Base-by-base conservation (phyloP, 1,140 invertebrate species). In the Brachionus calyciflorus region DNA sequence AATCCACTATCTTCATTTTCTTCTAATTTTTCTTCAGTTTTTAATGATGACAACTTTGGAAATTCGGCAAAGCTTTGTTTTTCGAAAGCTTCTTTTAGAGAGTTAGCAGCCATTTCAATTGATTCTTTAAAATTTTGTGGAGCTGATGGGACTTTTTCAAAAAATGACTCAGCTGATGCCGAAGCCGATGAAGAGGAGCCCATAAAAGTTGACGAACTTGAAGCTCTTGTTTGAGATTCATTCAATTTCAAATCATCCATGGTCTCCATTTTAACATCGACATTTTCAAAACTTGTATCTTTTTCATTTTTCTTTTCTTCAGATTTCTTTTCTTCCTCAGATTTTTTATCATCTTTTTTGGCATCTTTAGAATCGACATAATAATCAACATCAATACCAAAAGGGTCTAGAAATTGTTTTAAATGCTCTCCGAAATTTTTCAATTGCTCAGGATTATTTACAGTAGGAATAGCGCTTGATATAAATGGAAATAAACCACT, bases 301-400 rank as follows among this genome's bases (percentile, higher is more conserved):
- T 57, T 19, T 37, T 46, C 44, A 9, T 24, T 2, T 70, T 46
- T 46, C 19, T 4, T n/a, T 48, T 70, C 44, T 49, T 70, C 41
- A 9, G 48, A 12, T 26, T 46, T 53, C 41, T 21, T 21, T 41
- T 73, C 17, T 6, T 55, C 37, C 33, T 73, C 26, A 24, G 49
- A 1, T 1, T 19, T 17, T 49, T 19, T 49, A 33, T 73, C 40
- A 28, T 33, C 30, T 51, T 49, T 24, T 51, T 73, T 49, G 21
- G 49, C 19, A 10, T 73, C 24, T 12, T 49, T 55, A 3, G 44
- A 33, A 14, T 76, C 73, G 44, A 76, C 40, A 17, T 60, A 26
- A 26, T 76, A 76, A 19, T 55, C 53, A 17, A 55, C 26, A 55
- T 76, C 51, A 10, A 76, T 60, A 2, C 73, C 73, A 30, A 76